A percentile compares a stretch with the other conserved stretches of the same genome.
phyloP scores from a whole-genome alignment of 1,140 invertebrate genomes.

The Bathynomus jamesi region DNA sequence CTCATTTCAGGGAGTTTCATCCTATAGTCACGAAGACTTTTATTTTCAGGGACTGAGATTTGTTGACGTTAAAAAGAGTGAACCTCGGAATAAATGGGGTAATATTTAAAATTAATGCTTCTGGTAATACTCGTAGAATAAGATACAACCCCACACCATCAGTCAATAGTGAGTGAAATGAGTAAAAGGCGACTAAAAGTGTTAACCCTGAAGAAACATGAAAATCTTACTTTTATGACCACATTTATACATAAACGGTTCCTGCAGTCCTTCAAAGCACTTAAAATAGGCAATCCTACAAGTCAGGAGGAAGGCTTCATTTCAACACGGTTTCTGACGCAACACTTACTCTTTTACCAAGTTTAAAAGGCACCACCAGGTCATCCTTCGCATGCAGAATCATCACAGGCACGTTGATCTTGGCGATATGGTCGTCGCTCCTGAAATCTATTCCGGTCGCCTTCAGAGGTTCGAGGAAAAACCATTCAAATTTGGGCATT shows the following conservation, averaged over 20 bases:
- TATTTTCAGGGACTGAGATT: no score
- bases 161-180: not conserved
- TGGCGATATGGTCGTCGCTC: slow-evolving; percentile 58
- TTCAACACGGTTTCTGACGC: not conserved
- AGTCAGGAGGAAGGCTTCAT: not conserved
- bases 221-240: not conserved
- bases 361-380: slow-evolving; percentile 63
- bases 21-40: no score
- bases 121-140: no score
- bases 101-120: no score
- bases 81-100: no score
- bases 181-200: not conserved
- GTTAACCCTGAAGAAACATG: not conserved
- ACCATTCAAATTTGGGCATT: slow-evolving; percentile 62
- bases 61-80: no score
- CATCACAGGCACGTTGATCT: slow-evolving; percentile 63
- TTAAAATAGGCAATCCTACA: not conserved
- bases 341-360: slow-evolving; percentile 58
- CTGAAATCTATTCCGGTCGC: slow-evolving; percentile 58
- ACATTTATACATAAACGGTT: not conserved
- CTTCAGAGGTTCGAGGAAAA: slow-evolving; percentile 60
- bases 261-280: not conserved
- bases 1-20: no score
- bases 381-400: slow-evolving; percentile 88
- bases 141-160: no score